A percentile compares a stretch with the other conserved stretches of the same genome.
Conservation (phyloP, 2,888 invertebrate genomes). For the Raillietiella orientalis region DNA sequence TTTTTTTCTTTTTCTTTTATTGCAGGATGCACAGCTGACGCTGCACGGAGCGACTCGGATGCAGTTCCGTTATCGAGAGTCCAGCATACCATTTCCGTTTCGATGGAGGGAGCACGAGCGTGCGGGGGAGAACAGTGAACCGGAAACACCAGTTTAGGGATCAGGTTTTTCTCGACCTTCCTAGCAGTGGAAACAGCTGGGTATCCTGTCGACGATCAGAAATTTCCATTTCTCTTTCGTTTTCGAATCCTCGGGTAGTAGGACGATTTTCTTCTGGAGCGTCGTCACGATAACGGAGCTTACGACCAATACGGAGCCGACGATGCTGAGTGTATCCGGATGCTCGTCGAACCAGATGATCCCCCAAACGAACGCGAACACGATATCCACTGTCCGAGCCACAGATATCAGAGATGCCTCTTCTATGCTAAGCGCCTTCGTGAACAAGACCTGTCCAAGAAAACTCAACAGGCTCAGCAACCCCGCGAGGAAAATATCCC, state of each 20-base stretch:
- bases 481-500: slow-evolving; percentile 42
- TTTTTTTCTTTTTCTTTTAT: too few relatives aligned
- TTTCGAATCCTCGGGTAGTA: slow-evolving; percentile 34
- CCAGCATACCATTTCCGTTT: too few relatives aligned
- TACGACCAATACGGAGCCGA: slow-evolving; percentile 52
- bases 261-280: slow-evolving; percentile 48
- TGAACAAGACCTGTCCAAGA: slow-evolving; percentile 53
- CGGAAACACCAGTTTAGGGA: too few relatives aligned
- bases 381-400: slow-evolving; percentile 65
- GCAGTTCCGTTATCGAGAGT: too few relatives aligned
- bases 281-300: slow-evolving; percentile 54
- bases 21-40: too few relatives aligned
- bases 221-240: slow-evolving; percentile 6
- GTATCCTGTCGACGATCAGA: too few relatives aligned
- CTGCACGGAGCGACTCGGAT: too few relatives aligned
- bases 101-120: too few relatives aligned
- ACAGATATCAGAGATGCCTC: slow-evolving; percentile 74
- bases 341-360: slow-evolving; percentile 58
- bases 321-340: slow-evolving; percentile 44
- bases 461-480: slow-evolving; percentile 32
- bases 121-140: too few relatives aligned
- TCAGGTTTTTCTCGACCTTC: too few relatives aligned
- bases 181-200: too few relatives aligned
- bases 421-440: slow-evolving; percentile 59
- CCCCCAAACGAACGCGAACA: slow-evolving; percentile 70